Evolutionary conservation across 2,797 vertebrate species (phyloP), one percentile per base, ranked within the genome.

Genomic region (Synanceia verrucosa): DNA sequence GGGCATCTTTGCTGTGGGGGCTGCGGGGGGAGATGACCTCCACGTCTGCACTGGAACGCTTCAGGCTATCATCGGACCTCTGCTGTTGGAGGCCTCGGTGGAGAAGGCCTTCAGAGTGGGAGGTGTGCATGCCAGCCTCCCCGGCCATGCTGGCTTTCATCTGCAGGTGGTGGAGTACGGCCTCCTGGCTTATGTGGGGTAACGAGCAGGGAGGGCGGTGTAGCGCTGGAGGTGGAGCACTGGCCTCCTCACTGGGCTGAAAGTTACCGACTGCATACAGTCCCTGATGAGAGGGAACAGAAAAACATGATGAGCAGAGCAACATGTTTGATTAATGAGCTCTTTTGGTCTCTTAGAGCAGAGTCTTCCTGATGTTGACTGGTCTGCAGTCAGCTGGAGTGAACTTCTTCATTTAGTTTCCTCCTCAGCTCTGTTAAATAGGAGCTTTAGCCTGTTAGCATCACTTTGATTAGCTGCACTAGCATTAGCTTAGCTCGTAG

Each of bases 231-330:
- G 90, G 90, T 43, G 83, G 88, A 11, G 76, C 84, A 71, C 80
- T 81, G 26, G 90, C 89, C n/a, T 98, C 96, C 4, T 98, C 96
- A 46, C 94, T 96, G 2, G 97, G 95, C 79, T 97, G 94, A 81
- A 99, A 99, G 83, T 99, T 99, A 50, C 97, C 97, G 47, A 99
- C 97, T 31, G 97, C 98, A 79, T 97, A 98, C 43, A 97, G 83
- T 4, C 97, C 97, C 98, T 99, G 77, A 21, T 48, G 75, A 94
- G 6, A 93, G 62, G 83, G 86, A 33, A 74, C 16, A 51, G 3
- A 60, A 7, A 52, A 11, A 34, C 5, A 69, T 33, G 19, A 23
- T 14, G 11, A 4, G 41, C 1, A 33, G 31, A 21, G 18, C 5
- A 36, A 24, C 23, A 36, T 52, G n/a, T 19, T n/a, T 36, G 10